Base-by-base conservation (phyloP, 1,140 invertebrate species). In the Drosophila melanica region DNA sequence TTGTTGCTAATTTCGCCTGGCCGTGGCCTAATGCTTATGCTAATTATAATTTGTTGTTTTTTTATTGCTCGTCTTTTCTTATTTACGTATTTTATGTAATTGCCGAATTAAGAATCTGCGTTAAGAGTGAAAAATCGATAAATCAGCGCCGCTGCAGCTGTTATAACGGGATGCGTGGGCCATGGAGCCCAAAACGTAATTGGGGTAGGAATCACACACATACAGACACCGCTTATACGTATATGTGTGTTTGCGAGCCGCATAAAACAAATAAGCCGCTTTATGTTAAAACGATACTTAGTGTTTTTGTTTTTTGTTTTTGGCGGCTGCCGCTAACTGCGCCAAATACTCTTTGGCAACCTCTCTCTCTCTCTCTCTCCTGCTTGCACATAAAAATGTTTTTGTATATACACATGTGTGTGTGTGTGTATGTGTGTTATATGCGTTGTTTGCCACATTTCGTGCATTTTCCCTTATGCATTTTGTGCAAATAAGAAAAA, bases 141-240 rank as follows among this genome's bases (percentile, higher is more conserved):
- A 87, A 86, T 86, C 82, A 86, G 84, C 84, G 84, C 84, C 75
- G 84, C 84, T 87, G 84, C 82, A 86, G 72, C 79, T 86, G 78
- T 73, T 65, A 66, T 35, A 33, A 35, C 57, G 79, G 35, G 77
- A 85, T 86, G 82, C 79, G 82, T 87, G 70, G 75, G 78, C 58
- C 48, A 41, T 79, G 79, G 80, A 81, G 75, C 63, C 66, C 64
- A 77, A 64, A 60, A 55, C 75, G 75, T 75, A 86, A 82, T 86
- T 85, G 81, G 70, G 70, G 70, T 73, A 73, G 70, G 64, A 73
- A 73, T 53, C 23, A 55, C 45, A 50, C 23, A 42, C 37, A 59
- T 11, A 42, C 23, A 71, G n/a, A 59, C 44, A 30, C 18, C 54
- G 10, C 14, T 12, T 18, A 14, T 50, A n/a, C n/a, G n/a, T n/a